A percentile compares a stretch with the other conserved stretches of the same genome.
phyloP scores from a whole-genome alignment of 2,797 vertebrate species.

The Sarcophilus harrisii region DNA sequence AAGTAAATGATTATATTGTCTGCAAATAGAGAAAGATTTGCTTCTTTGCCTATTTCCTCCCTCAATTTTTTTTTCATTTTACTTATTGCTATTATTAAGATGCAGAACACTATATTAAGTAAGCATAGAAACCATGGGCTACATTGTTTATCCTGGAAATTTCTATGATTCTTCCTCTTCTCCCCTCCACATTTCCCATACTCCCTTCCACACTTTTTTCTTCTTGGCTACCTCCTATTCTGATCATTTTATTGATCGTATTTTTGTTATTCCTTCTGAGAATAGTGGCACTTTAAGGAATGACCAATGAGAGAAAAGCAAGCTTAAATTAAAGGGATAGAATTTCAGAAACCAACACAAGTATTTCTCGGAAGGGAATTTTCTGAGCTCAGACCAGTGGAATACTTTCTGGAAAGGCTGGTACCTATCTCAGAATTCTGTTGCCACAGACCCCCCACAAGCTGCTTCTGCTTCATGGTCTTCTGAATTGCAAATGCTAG shows the following conservation, averaged over 20 bases:
- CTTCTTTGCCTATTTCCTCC: neutral
- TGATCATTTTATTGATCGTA: neutral
- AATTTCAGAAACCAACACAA: neutral
- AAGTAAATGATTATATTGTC: neutral
- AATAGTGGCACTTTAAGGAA: neutral
- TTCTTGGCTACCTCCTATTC: neutral
- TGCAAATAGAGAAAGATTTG: neutral
- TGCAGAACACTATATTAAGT: neutral
- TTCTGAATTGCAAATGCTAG: neutral
- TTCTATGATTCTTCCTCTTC: neutral
- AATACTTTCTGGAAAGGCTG: neutral
- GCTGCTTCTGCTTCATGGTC: neutral
- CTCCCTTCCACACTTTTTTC: neutral
- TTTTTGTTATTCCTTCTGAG: neutral
- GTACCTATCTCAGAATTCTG: neutral
- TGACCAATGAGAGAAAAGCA: neutral
- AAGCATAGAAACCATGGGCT: neutral
- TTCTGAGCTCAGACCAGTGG: neutral
- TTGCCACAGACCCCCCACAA: neutral
- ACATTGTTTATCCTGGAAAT: neutral
- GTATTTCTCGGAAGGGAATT: neutral
- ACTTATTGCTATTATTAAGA: neutral
- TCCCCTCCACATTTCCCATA: neutral
- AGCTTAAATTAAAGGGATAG: constrained; percentile 13
- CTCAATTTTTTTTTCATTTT: neutral